Conservation (phyloP, 1,140 invertebrate species). For the Temnothorax curvispinosus region DNA sequence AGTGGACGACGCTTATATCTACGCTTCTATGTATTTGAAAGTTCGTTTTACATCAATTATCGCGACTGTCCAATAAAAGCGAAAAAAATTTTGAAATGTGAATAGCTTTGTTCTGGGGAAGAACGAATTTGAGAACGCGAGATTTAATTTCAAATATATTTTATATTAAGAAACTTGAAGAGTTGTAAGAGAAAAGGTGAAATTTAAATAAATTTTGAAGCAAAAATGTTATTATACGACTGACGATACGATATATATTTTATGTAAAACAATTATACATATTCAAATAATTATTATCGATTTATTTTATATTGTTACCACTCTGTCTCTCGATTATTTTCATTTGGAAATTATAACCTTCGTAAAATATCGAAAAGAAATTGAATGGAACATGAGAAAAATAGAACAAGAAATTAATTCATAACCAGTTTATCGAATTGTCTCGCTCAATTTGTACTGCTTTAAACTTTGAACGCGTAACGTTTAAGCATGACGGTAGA, state of each 20-base stretch:
- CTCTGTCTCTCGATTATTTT: neutral
- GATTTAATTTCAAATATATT: neutral
- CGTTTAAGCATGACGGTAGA: neutral
- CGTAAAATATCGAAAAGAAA: neutral
- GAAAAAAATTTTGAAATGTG: neutral
- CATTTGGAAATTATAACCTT: neutral
- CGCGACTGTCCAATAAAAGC: neutral
- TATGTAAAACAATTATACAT: neutral
- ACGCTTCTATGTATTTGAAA: constrained; percentile 1
- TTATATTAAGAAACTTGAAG: neutral
- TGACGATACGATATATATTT: neutral
- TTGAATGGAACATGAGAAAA: neutral
- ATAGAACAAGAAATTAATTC: constrained; percentile 13
- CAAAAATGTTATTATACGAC: neutral
- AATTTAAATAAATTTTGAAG: neutral
- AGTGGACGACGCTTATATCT: neutral
- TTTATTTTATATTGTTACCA: neutral
- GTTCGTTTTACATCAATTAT: neutral
- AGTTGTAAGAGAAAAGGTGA: neutral
- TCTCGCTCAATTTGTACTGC: neutral
- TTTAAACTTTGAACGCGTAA: neutral
- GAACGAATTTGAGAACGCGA: neutral
- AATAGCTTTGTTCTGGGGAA: neutral
- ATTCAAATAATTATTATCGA: neutral
- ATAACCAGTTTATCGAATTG: constrained; percentile 1